phyloP scores from a whole-genome alignment of 2,113 vertebrate species.

The Amazona vittata region DNA sequence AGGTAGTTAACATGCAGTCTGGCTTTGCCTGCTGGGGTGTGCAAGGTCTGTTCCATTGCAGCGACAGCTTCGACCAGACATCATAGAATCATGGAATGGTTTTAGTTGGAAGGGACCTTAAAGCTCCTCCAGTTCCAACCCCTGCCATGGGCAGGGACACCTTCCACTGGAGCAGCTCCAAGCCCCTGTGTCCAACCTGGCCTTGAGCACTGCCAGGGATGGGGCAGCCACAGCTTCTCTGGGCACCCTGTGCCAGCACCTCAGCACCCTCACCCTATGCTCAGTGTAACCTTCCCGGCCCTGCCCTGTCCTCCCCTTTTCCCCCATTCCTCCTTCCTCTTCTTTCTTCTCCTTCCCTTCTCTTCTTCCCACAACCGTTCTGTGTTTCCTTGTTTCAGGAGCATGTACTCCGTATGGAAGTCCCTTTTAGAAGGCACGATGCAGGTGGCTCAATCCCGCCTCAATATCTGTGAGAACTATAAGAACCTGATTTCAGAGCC shows the following conservation, averaged over 20 bases:
- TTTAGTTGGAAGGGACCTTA: neutral
- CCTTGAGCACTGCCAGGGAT: neutral
- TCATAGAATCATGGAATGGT: neutral
- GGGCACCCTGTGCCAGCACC: neutral
- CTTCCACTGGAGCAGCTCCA: neutral
- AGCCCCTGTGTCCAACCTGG: neutral
- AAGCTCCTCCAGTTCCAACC: neutral
- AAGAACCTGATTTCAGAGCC: constrained; percentile 94
- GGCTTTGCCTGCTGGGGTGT: neutral
- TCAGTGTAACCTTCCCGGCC: neutral
- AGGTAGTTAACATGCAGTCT: neutral
- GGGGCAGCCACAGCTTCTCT: neutral
- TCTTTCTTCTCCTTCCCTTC: neutral
- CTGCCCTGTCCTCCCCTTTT: neutral
- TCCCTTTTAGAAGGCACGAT: constrained; percentile 93
- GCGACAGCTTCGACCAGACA: neutral
- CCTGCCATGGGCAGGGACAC: neutral
- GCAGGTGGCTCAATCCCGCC: constrained; percentile 94
- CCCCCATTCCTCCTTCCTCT: neutral
- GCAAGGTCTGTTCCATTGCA: neutral
- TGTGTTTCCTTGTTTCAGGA: constrained; percentile 76
- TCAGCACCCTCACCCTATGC: neutral
- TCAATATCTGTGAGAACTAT: constrained; percentile 96
- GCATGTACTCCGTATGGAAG: constrained; percentile 95
- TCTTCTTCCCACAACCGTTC: neutral